Evolutionary conservation across 2,888 invertebrate genomes (phyloP).

Genomic region (Diabrotica balteata): DNA sequence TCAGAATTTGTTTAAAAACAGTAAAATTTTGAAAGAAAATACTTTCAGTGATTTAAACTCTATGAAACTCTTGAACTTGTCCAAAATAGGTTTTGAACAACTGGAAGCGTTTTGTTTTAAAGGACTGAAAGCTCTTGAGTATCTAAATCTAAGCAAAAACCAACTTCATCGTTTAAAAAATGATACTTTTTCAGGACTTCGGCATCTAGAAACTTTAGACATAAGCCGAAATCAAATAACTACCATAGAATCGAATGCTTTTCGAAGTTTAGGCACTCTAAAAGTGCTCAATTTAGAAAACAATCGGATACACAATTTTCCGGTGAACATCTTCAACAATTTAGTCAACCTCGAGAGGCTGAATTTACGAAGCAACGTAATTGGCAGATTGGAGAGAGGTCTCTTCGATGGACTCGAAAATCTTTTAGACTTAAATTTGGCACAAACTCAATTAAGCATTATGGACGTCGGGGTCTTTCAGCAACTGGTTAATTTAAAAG

Average conservation of each 20-base stretch:
- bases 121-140: slow-evolving; percentile 10
- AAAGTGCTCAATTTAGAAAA: slow-evolving; percentile 7
- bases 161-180: background rate
- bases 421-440: slow-evolving; percentile 7
- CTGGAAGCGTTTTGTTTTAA: slow-evolving; percentile 14
- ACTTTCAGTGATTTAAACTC: slow-evolving; percentile 13
- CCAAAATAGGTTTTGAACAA: background rate
- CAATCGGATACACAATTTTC: slow-evolving; percentile 1
- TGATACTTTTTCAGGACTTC: slow-evolving; percentile 11
- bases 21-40: slow-evolving; percentile 2
- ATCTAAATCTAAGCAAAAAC: slow-evolving; percentile 16
- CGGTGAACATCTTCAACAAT: background rate
- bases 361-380: slow-evolving; percentile 8
- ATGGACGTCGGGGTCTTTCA: slow-evolving; percentile 9
- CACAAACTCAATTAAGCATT: slow-evolving; percentile 2
- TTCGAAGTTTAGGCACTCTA: slow-evolving; percentile 9
- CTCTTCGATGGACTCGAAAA: slow-evolving; percentile 5
- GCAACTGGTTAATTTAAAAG: slow-evolving; percentile 1
- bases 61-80: slow-evolving; percentile 9
- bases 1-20: slow-evolving; percentile 16
- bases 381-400: slow-evolving; percentile 7
- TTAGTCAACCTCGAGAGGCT: slow-evolving; percentile 7
- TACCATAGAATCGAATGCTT: background rate
- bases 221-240: slow-evolving; percentile 2
- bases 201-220: slow-evolving; percentile 9